Conservation (phyloP, 2,113 vertebrate species). For the Zosterops hypoxanthus region DNA sequence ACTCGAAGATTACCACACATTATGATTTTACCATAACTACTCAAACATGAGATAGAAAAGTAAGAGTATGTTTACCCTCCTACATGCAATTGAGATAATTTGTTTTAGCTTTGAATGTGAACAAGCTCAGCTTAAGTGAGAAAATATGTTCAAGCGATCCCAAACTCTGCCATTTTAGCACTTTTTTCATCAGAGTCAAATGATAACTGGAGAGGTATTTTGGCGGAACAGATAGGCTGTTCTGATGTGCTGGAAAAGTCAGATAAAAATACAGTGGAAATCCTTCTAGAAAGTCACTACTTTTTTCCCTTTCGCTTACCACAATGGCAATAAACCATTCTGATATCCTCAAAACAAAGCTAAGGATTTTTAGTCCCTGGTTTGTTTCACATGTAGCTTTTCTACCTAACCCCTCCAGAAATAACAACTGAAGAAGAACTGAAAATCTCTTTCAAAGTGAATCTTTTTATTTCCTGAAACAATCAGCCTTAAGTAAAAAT, state of each 20-base stretch:
- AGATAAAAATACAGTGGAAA: neutral
- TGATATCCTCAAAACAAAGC: neutral
- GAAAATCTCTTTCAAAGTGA: neutral
- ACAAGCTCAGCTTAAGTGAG: neutral
- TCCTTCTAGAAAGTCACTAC: neutral
- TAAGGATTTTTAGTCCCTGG: neutral
- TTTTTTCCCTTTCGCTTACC: neutral
- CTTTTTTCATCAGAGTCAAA: neutral
- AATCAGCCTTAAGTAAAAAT: neutral
- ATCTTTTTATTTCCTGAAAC: neutral
- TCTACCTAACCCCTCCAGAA: neutral
- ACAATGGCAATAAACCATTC: neutral
- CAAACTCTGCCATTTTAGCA: slow-evolving; percentile 5
- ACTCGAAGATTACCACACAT: neutral
- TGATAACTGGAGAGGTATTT: neutral
- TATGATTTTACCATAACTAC: neutral
- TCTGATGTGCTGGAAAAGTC: neutral
- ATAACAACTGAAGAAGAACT: neutral
- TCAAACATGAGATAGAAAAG: neutral
- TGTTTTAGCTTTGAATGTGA: slow-evolving; percentile 14
- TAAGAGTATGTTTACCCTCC: neutral
- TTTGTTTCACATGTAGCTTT: neutral
- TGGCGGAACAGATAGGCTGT: neutral
- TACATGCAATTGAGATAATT: neutral
- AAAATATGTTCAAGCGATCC: neutral